Evolutionary conservation across 2,888 invertebrate species (phyloP).

Genomic region (Salpingus planirostris): DNA sequence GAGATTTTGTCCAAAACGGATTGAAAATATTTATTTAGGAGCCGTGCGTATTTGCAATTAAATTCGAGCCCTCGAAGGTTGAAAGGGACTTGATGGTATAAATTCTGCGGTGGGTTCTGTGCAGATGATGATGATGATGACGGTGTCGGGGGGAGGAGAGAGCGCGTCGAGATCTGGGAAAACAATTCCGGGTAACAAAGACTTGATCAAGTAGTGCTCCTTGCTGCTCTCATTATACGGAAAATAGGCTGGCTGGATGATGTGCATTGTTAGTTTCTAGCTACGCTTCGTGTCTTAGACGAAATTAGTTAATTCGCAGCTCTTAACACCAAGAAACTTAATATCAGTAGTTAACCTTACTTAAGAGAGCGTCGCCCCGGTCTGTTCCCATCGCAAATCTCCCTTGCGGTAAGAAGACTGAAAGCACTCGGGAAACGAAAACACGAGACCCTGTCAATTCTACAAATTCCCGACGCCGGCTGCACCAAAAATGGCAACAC

Average conservation of each 20-base stretch:
- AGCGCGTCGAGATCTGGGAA: conserved; percentile 5
- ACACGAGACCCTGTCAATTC: not conserved
- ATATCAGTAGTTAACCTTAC: conserved; percentile 28
- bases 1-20: no score
- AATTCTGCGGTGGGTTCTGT: no score
- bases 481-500: no score
- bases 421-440: not conserved
- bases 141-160: no score
- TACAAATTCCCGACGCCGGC: no score
- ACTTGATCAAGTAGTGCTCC: conserved; percentile 22
- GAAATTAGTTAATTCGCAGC: conserved; percentile 32
- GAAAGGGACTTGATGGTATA: no score
- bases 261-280: conserved; percentile 28
- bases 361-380: conserved; percentile 11
- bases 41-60: no score
- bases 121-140: no score
- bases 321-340: conserved; percentile 28
- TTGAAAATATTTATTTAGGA: no score
- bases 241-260: conserved; percentile 28
- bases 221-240: conserved; percentile 25
- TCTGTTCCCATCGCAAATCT: not conserved
- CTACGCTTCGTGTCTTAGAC: conserved; percentile 28
- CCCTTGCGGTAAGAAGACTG: not conserved
- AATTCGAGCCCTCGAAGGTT: no score
- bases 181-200: conserved; percentile 19